Base-by-base conservation (phyloP, 2,888 invertebrate species). In the Trilocha varians region DNA sequence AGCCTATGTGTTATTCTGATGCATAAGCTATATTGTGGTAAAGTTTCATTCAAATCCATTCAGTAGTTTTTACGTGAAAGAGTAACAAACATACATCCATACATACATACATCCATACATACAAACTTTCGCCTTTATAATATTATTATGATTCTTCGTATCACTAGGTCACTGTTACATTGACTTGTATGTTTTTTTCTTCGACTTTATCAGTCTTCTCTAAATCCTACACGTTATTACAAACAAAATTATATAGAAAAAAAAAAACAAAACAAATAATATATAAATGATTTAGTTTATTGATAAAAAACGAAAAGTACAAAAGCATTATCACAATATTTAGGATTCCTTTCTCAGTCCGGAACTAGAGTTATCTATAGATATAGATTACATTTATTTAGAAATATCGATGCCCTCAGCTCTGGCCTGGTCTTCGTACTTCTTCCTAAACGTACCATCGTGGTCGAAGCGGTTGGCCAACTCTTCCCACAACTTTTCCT, bases 391-490 rank as follows among this genome's bases (percentile, higher is more conserved):
- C 25, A n/a, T 32, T 40, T 44, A 18, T 11, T 70, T 64, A 0
- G 72, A 75, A 34, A 80, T 74, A 2, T 36, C 36, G 39, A 87
- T 83, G 33, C 89, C 89, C 14, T 82, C 78, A 18, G 80, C 75
- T 42, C 68, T 70, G 1, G 89, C 90, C 36, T 88, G 86, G 0
- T 85, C 84, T 51, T 88, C 87, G 72, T 92, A 93, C 63, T 88
- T 89, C 65, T 82, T 82, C 61, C 87, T 87, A 85, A 90, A 94
- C 39, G 78, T 64, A 18, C 90, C 90, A 0, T 88, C 79, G 8
- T 91, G 90, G 68, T 94, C 94, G 68, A 88, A 94, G 70, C 91
- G 91, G 34, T 65, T 85, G 48, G 89, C 84, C 32, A 94, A 71
- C 48, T 88, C 80, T 5, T 87, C 87, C 91, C 92, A 94, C 59